Evolutionary conservation across 2,113 vertebrate species (phyloP), one percentile per base, ranked within the genome.

Genomic region (Salvator merianae): DNA sequence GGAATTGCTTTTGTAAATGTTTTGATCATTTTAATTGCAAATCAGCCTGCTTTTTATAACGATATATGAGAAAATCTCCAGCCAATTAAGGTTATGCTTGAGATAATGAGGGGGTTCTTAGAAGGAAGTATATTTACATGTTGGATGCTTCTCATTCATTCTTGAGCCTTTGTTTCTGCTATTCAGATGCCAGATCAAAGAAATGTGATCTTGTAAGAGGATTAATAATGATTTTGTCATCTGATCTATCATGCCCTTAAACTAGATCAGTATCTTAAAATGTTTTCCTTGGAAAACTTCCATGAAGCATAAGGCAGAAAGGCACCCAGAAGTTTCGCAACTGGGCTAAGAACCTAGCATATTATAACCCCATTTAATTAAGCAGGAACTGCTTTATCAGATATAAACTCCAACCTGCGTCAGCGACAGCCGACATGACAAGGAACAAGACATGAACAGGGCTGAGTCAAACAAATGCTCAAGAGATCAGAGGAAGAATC

Each of bases 61-160:
- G 90, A 84, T 4, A 40, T 91, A 28, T 91, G 91, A 77, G 91
- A 91, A 92, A 50, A 8, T 81, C 70, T 80, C 26, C 85, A 89
- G 92, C 88, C 82, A 47, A 68, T 28, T 71, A 79, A 77, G 82
- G 79, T 81, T 88, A 89, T 77, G 88, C 90, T 87, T 76, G 76
- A 82, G 76, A 88, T 86, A 85, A 87, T 90, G 86, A 85, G 4
- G 28, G 26, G 40, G 59, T 84, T 84, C 36, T 86, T 86, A 50
- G 82, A 88, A 47, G 77, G 85, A 90, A 90, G 79, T 68, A 81
- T 50, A 43, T 82, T 86, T 86, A 85, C 36, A 53, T 55, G 88
- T 0, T 3, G 90, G 87, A 88, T 85, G 14, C 65, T 69, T 85
- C 84, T 53, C 59, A 87, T 81, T 53, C 68, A 65, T 14, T 89